Base-by-base conservation (phyloP, 1,140 invertebrate species). In the Ips typographus region DNA sequence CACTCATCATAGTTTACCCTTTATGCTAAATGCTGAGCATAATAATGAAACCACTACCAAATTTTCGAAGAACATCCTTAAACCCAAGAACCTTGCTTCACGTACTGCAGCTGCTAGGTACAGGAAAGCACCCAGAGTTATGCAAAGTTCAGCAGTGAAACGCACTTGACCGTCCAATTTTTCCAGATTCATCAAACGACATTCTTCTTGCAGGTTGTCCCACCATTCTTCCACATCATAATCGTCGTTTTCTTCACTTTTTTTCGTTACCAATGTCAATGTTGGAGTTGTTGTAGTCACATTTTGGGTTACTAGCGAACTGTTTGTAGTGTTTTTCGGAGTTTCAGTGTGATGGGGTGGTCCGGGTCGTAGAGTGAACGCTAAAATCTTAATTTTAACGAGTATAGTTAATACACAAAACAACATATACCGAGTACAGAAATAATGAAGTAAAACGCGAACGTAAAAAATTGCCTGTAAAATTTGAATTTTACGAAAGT, bases 401-500 rank as follows among this genome's bases (percentile, higher is more conserved):
- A 49, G 22, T 61, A 22, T 4, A 7, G n/a, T 61, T 44, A 2
- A 61, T 43, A 2, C 8, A 61, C 52, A 2, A 8, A n/a, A 59
- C 6, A 59, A 59, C 5, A 22, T 39, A 41, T 68, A 68, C 3
- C 55, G 5, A 93, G 85, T 40, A 95, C 79, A 4, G 94, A 96
- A 1, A 96, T 83, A 0, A 96, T 74, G 76, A 98, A 98, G 81
- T 98, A 98, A 42, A 92, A 86, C 1, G 90, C 85, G 78, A 98
- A 98, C 40, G 95, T 83, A 64, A 94, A 90, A 78, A 98, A 96
- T 77, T 96, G 92, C 4, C 91, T 85, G 78, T 97, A 98, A 79
- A 98, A 98, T 70, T 95, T 94, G 65, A 90, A 94, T 82, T 96
- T 96, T 1, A 96, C 94, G 82, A 98, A 99, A 0, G 95, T 94